Conservation (phyloP, 2,113 vertebrate genomes). For the Recurvirostra avosetta region DNA sequence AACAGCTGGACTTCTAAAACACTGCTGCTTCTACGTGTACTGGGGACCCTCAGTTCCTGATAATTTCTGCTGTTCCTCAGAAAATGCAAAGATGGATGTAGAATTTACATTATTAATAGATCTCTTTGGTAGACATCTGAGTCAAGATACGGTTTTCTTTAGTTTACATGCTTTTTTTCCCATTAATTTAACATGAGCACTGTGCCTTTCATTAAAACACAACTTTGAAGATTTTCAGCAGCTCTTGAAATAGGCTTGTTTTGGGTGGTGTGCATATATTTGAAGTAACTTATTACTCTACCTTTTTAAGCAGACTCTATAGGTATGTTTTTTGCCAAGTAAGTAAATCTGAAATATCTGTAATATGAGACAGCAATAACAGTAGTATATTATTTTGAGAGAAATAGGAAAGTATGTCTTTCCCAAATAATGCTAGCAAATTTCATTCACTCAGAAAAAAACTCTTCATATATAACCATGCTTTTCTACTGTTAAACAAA, state of each 20-base stretch:
- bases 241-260: not conserved
- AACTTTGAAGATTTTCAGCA: not conserved
- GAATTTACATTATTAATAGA: not conserved
- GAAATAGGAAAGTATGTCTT: not conserved
- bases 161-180: not conserved
- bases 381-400: constrained; percentile 23
- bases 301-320: not conserved
- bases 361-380: not conserved
- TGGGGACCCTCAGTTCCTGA: not conserved
- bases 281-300: not conserved
- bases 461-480: not conserved
- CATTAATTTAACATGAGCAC: not conserved
- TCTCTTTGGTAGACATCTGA: not conserved
- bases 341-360: constrained; percentile 23
- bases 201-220: not conserved
- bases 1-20: not conserved
- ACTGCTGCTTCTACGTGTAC: not conserved
- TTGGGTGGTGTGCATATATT: not conserved
- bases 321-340: not conserved
- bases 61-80: not conserved
- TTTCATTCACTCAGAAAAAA: not conserved
- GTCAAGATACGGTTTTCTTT: not conserved
- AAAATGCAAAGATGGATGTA: not conserved
- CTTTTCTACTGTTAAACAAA: not conserved
- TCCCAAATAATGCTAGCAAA: not conserved